Evolutionary conservation across 2,888 invertebrate species (phyloP).

Genomic region (Torymus aiolomorphi): DNA sequence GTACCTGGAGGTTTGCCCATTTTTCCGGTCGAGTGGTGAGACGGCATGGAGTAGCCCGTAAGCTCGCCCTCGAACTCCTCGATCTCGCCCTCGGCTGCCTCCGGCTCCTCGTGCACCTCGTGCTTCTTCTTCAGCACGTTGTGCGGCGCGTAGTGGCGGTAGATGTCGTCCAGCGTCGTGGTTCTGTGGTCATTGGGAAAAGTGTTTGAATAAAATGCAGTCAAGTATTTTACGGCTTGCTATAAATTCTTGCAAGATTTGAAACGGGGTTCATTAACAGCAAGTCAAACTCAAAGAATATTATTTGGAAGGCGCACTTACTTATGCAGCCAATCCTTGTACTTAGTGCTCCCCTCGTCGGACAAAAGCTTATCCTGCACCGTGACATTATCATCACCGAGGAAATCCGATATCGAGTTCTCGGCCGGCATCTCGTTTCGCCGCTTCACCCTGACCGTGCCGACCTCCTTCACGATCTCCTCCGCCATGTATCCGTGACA

Average conservation of each 20-base stretch:
- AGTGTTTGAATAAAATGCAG: too few relatives aligned
- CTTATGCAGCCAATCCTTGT: constrained; percentile 87
- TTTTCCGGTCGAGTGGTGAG: constrained; percentile 68
- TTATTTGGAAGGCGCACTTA: constrained; percentile 65
- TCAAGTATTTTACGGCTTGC: too few relatives aligned
- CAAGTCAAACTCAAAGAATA: too few relatives aligned
- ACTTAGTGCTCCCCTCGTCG: constrained; percentile 84
- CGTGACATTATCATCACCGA: constrained; percentile 67
- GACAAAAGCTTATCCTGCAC: constrained; percentile 78
- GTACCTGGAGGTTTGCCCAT: constrained; percentile 61
- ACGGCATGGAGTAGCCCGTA: constrained; percentile 76
- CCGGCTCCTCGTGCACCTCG: constrained; percentile 71
- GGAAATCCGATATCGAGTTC: constrained; percentile 63
- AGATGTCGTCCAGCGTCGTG: constrained; percentile 83
- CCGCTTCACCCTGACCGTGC: constrained; percentile 74
- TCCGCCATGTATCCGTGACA: constrained; percentile 86
- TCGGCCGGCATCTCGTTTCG: constrained; percentile 74
- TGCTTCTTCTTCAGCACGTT: constrained; percentile 67
- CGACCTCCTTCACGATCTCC: constrained; percentile 83
- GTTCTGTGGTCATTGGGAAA: constrained; percentile 76
- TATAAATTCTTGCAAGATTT: too few relatives aligned
- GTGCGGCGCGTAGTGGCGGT: constrained; percentile 79
- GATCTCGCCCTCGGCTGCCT: constrained; percentile 74
- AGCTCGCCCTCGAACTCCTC: constrained; percentile 81
- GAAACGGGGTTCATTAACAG: too few relatives aligned